phyloP scores from a whole-genome alignment of 2,797 vertebrate species.

The Apogon hyalosoma region DNA sequence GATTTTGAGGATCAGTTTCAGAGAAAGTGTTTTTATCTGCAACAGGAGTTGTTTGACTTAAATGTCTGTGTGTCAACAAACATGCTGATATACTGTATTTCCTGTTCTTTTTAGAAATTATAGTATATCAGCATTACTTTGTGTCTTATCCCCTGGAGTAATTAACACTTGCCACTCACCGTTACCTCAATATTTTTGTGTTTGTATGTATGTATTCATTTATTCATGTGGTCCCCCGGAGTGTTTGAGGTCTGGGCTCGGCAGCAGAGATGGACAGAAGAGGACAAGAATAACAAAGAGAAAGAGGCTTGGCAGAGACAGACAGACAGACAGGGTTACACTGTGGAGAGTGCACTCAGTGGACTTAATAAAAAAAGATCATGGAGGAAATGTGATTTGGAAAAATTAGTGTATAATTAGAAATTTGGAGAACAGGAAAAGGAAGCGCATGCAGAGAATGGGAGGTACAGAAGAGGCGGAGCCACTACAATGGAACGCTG shows the following conservation, averaged over 20 bases:
- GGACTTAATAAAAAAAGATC: slow-evolving; percentile 58
- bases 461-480: slow-evolving; percentile 28
- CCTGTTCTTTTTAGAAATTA: too few relatives aligned
- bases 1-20: too few relatives aligned
- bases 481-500: slow-evolving; percentile 42
- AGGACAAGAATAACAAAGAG: slow-evolving; percentile 60
- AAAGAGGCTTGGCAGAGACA: slow-evolving; percentile 53
- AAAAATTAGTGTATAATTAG: slow-evolving; percentile 42
- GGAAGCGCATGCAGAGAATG: slow-evolving; percentile 24
- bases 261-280: slow-evolving; percentile 51
- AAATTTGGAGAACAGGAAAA: slow-evolving; percentile 48
- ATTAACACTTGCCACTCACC: not conserved
- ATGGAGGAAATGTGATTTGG: slow-evolving; percentile 59
- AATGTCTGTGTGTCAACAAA: too few relatives aligned
- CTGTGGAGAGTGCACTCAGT: slow-evolving; percentile 57
- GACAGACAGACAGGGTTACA: slow-evolving; percentile 56
- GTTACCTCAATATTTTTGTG: slow-evolving; percentile 8
- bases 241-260: slow-evolving; percentile 35
- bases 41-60: too few relatives aligned
- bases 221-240: slow-evolving; percentile 21
- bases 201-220: slow-evolving; percentile 15
- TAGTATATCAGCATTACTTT: not conserved
- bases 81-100: too few relatives aligned
- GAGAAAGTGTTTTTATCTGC: too few relatives aligned
- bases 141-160: not conserved